Evolutionary conservation across 2,888 invertebrate species (phyloP), one percentile per base, ranked within the genome.

Genomic region (Lamellibrachia columna): DNA sequence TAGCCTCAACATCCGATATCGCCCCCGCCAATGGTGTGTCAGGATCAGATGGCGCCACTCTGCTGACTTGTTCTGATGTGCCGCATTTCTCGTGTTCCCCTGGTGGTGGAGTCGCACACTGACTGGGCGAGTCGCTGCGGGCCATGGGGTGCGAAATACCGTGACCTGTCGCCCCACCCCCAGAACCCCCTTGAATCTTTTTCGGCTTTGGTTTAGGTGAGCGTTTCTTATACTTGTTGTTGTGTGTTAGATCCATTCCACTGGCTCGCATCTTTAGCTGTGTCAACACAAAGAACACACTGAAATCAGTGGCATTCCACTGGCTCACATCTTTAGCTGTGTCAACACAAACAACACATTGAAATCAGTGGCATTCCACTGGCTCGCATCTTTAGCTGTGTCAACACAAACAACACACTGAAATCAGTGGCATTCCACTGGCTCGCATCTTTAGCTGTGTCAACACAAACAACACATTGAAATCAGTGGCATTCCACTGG

Each of bases 211-310:
- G 94, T 94, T 96, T 95, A 9, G 96, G 96, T 53, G 96, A 96
- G 75, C 96, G 95, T 95, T 96, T 97, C 95, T 97, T 97, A 58
- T 92, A 53, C 94, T 96, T 95, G 94, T 97, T 97, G 93, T 97
- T 97, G 94, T 97, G 97, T 52, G 97, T 94, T 97, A 95, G 97
- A 97, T 95, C 98, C 94, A 98, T 97, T 91, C 97, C 97, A 58
- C 98, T 97, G n/a, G 98, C 97, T 94, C 98, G 97, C 97, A 98
- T 98, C 97, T 98, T 98, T 93, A 98, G 97, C 96, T 97, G 97
- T 94, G 96, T 95, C 22, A 40, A 60, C 60, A 60, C 60, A 60
- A 60, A 60, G 3, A 53, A 58, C 22, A 4, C 3, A 15, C 15
- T 60, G 22, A 22, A 91, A 40, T 40, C 40, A 40, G 40, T 40